Percentiles rank a stretch among this genome's conserved stretches.
These are phyloP conservation scores for Caenorhabditis macrosperma DNA, from an alignment of 2,888 invertebrate species.

Conservation along the genomic window DNA sequence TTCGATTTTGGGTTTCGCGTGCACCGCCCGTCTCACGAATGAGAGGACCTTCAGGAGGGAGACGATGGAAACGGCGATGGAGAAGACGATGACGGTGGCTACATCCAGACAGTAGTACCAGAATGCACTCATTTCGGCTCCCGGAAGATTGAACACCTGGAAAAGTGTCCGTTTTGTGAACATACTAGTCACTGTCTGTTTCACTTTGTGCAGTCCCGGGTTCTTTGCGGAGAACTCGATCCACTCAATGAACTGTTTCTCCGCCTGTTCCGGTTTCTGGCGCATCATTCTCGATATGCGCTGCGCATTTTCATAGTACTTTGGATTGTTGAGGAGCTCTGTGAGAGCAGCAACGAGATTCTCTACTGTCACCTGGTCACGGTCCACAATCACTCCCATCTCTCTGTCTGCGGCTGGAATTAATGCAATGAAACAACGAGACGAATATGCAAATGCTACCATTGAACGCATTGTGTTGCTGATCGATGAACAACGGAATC, in stretches of 20 bases:
- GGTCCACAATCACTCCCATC: conserved; percentile 46
- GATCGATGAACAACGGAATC: conserved; percentile 70
- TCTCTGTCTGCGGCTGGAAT: conserved; percentile 38
- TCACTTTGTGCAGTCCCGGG: conserved; percentile 52
- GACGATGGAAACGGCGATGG: not conserved
- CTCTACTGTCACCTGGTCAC: conserved; percentile 32
- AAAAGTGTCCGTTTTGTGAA: no score
- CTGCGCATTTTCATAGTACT: conserved; percentile 51
- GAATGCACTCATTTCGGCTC: conserved; percentile 40
- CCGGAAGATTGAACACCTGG: conserved; percentile 49
- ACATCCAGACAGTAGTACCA: conserved; percentile 49
- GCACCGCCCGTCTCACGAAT: conserved; percentile 2
- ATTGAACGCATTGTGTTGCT: conserved; percentile 55
- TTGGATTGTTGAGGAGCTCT: conserved; percentile 37
- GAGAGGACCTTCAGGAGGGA: not conserved
- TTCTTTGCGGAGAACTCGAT: conserved; percentile 59
- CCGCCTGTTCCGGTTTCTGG: conserved; percentile 47
- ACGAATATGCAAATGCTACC: no score
- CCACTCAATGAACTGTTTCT: conserved; percentile 54
- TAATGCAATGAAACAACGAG: no score
- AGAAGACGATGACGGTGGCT: not conserved
- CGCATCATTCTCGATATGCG: conserved; percentile 53
- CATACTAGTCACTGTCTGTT: no score
- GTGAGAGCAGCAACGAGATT: conserved; percentile 40
- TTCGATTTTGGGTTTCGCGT: conserved; percentile 21